Conservation (phyloP, 2,113 vertebrate genomes). For the Phalacrocorax pelagicus region DNA sequence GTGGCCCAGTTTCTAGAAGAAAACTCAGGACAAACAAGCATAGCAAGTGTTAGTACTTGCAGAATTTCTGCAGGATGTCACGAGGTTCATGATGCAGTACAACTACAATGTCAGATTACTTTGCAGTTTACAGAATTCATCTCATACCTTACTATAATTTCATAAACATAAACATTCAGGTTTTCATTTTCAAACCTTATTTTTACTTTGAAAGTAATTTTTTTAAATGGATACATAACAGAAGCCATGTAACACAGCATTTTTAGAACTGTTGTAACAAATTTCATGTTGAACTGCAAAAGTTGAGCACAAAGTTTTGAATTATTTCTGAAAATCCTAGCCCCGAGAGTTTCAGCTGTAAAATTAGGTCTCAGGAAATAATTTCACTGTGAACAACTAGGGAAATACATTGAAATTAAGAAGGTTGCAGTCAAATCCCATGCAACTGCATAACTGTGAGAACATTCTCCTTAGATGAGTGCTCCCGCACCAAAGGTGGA, state of each 20-base stretch:
- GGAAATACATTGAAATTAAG: not conserved
- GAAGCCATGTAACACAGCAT: not conserved
- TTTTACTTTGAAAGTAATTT: not conserved
- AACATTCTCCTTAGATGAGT: not conserved
- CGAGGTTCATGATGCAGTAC: not conserved
- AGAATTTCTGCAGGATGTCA: not conserved
- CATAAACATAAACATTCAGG: not conserved
- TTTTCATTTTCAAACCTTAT: not conserved
- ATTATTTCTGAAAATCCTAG: not conserved
- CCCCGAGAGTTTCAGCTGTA: not conserved
- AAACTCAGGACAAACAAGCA: not conserved
- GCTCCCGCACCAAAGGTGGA: not conserved
- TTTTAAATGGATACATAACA: not conserved
- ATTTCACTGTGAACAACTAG: not conserved
- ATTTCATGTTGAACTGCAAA: not conserved
- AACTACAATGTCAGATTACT: not conserved
- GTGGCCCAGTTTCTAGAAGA: not conserved
- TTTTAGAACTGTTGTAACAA: not conserved
- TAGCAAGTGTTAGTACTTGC: not conserved
- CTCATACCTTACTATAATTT: not conserved
- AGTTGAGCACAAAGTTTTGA: rapidly evolving
- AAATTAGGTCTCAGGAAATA: not conserved
- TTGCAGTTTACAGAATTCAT: not conserved
- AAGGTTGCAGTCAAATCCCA: not conserved
- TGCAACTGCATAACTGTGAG: not conserved